Conservation (phyloP, 2,888 invertebrate species). For the Meiosimyza platycephala region DNA sequence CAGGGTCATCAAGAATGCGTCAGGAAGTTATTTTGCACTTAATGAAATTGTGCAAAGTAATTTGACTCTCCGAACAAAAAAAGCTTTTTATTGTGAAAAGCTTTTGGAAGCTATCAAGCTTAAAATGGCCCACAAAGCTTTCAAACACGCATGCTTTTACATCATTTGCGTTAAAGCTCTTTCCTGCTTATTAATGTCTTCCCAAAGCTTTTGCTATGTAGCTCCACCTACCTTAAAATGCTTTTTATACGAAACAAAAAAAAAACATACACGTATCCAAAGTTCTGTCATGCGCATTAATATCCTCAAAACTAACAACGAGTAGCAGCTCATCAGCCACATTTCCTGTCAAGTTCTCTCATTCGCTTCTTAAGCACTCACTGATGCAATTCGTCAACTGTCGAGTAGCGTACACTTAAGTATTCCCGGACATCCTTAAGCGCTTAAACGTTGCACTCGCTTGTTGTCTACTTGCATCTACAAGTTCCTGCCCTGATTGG, state of each 20-base stretch:
- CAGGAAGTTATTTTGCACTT: background rate
- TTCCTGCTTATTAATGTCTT: background rate
- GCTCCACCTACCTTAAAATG: slow-evolving; percentile 4
- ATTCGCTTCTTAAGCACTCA: slow-evolving; percentile 29
- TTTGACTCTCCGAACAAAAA: background rate
- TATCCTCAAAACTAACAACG: background rate
- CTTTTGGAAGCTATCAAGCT: background rate
- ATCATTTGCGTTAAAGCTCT: no score
- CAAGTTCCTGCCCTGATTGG: no score
- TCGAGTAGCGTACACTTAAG: slow-evolving; percentile 16
- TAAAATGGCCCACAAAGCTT: background rate
- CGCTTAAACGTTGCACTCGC: background rate
- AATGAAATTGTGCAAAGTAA: background rate
- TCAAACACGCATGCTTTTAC: background rate
- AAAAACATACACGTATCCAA: background rate
- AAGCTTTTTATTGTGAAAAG: background rate
- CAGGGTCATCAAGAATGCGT: background rate
- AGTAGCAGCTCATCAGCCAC: slow-evolving; percentile 4
- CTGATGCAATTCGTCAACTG: slow-evolving; percentile 33
- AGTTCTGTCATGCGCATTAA: slow-evolving; percentile 16
- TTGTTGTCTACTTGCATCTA: no score
- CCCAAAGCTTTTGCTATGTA: background rate
- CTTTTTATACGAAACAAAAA: background rate
- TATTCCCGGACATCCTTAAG: slow-evolving; percentile 24
- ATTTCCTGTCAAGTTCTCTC: background rate